These are phyloP conservation scores for Psilanteris sp. DNA, from an alignment of 1,140 invertebrate species.

Conservation along the genomic window DNA sequence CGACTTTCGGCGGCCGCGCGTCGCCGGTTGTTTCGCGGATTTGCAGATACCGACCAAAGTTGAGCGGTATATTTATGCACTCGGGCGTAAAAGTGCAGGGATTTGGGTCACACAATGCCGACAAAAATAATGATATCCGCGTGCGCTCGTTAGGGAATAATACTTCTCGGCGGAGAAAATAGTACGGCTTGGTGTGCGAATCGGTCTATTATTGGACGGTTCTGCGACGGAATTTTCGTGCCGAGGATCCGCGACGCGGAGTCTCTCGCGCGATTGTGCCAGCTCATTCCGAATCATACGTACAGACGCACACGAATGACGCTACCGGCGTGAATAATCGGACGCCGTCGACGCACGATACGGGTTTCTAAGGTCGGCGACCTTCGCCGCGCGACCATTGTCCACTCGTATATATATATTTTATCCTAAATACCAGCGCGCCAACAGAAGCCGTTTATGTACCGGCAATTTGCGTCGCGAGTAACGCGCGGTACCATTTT, in stretches of 20 bases:
- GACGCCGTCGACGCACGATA: constrained; percentile 47
- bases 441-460: constrained; percentile 37
- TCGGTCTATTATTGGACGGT: constrained; percentile 44
- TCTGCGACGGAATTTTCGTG: constrained; percentile 20
- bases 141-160: constrained; percentile 51
- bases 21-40: no score
- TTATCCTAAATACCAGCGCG: constrained; percentile 59
- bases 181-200: constrained; percentile 38
- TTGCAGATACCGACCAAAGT: no score
- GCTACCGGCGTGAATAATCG: constrained; percentile 51
- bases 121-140: constrained; percentile 55
- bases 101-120: constrained; percentile 45
- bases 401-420: constrained; percentile 56
- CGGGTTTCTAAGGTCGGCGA: constrained; percentile 57
- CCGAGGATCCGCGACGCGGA: constrained; percentile 16
- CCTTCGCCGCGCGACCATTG: constrained; percentile 51
- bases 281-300: constrained; percentile 36
- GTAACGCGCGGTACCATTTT: constrained; percentile 15
- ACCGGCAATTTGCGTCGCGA: constrained; percentile 26
- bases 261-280: constrained; percentile 27
- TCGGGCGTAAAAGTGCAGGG: constrained; percentile 31
- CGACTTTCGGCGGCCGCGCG: no score
- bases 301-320: constrained; percentile 32
- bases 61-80: no score
- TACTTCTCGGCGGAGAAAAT: constrained; percentile 49